phyloP scores from a whole-genome alignment of 2,888 invertebrate genomes.

The Sarcophaga caerulescens region DNA sequence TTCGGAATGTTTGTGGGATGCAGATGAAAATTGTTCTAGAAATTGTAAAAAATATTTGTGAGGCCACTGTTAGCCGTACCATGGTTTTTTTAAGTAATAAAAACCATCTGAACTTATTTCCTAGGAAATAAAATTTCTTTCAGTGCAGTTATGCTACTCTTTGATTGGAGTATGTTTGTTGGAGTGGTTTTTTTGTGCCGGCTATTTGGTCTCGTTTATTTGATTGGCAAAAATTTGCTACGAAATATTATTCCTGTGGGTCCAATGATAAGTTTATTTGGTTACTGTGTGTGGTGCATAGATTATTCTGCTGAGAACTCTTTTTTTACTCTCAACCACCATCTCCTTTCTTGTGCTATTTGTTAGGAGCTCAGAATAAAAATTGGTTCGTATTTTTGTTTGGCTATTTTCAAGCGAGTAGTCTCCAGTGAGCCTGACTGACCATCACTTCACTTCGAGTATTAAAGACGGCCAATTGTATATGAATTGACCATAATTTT shows the following conservation, averaged over 20 bases:
- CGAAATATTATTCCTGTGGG: conserved; percentile 53
- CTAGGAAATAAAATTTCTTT: background rate
- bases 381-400: no score
- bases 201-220: background rate
- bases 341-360: no score
- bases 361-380: no score
- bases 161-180: background rate
- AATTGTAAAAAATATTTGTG: no score
- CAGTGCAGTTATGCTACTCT: background rate
- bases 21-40: no score
- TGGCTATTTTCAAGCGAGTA: conserved; percentile 19
- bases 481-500: conserved; percentile 44
- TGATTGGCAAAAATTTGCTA: conserved; percentile 41
- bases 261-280: conserved; percentile 60
- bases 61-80: no score
- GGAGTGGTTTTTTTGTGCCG: no score
- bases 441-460: conserved; percentile 2
- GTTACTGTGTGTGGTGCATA: conserved; percentile 35
- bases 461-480: conserved; percentile 51
- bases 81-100: no score
- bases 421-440: conserved; percentile 36
- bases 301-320: conserved; percentile 31
- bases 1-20: no score
- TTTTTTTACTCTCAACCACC: background rate
- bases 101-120: no score